Conservation (phyloP, 2,797 vertebrate species). For the Erethizon dorsatum region DNA sequence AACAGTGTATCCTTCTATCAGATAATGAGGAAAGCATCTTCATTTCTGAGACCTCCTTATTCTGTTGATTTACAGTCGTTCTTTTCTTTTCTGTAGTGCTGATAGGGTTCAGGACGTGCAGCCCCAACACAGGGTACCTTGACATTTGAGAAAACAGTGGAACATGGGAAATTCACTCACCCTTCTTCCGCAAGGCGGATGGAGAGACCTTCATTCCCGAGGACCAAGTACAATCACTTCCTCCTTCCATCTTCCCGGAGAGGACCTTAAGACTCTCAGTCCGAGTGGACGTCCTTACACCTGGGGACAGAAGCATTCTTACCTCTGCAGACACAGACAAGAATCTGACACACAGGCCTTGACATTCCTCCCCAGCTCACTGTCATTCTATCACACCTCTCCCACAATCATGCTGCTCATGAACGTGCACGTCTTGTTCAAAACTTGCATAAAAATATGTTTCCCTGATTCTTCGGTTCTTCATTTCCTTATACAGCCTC, state of each 20-base stretch:
- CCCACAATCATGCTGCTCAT: neutral
- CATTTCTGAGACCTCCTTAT: neutral
- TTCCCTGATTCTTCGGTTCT: neutral
- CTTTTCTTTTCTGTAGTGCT: neutral
- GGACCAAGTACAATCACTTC: too few species aligned
- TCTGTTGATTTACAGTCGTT: neutral
- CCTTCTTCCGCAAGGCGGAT: neutral
- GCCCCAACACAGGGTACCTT: neutral
- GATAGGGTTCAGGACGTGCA: neutral
- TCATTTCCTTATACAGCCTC: too few species aligned
- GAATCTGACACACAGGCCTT: neutral
- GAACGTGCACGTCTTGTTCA: too few species aligned
- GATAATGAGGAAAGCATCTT: neutral
- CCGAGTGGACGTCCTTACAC: too few species aligned
- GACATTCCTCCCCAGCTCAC: too few species aligned
- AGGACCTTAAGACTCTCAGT: too few species aligned
- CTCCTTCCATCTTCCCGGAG: too few species aligned
- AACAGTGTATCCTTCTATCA: neutral
- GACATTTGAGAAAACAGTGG: neutral
- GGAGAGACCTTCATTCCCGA: neutral
- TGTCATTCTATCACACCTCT: rapidly evolving
- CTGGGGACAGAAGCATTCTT: too few species aligned
- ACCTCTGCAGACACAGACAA: neutral
- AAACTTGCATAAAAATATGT: neutral
- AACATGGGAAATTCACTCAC: too few species aligned